phyloP scores from a whole-genome alignment of 23 tunicate species.

The Halocynthia roretzi region DNA sequence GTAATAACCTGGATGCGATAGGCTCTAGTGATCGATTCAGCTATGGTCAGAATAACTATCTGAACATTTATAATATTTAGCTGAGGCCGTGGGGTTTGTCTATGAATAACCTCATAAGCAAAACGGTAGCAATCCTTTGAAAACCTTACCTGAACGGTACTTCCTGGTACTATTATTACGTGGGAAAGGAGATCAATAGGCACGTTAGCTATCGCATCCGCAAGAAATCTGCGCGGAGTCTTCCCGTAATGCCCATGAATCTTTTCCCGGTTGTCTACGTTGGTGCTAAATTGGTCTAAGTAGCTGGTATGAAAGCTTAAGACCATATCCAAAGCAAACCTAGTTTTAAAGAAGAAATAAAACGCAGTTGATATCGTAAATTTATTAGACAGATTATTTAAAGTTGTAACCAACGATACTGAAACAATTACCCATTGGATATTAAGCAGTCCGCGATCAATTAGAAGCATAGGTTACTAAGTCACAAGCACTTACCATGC shows the following conservation, averaged over 20 bases:
- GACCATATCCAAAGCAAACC: constrained; percentile 82
- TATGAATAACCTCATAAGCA: not conserved
- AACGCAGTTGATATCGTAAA: not conserved
- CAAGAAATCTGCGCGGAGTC: constrained; percentile 32
- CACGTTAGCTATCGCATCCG: constrained; percentile 52
- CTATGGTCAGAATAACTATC: too few species aligned
- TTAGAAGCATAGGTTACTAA: not conserved
- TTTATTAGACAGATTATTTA: not conserved
- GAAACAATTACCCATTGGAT: too few species aligned
- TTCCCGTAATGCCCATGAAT: constrained; percentile 45
- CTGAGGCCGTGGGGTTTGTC: not conserved
- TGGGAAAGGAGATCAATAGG: constrained; percentile 59
- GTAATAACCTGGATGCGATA: too few species aligned
- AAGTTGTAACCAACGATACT: not conserved
- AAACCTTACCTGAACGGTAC: constrained; percentile 1
- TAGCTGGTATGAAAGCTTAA: constrained; percentile 62
- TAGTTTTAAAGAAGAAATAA: not conserved
- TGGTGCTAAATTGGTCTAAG: constrained; percentile 48
- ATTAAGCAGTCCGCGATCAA: too few species aligned
- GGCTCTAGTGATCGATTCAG: too few species aligned
- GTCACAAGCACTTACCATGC: constrained; percentile 41
- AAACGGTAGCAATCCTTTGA: not conserved
- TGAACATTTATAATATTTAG: too few species aligned
- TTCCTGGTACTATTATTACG: not conserved
- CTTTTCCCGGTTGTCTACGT: constrained; percentile 36